phyloP scores from a whole-genome alignment of 2,888 invertebrate genomes.

The Colletes collaris region DNA sequence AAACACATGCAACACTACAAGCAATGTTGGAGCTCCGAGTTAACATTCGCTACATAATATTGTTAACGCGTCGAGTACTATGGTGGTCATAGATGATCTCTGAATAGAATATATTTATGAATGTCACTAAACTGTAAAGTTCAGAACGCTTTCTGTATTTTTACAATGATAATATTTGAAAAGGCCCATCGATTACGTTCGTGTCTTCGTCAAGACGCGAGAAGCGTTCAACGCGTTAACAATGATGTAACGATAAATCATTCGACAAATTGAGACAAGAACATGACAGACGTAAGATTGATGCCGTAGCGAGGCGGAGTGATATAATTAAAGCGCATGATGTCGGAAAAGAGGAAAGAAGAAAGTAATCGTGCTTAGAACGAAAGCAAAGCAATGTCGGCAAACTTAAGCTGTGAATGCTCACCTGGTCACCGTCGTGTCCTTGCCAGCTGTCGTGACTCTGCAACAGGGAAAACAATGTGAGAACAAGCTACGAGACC shows the following conservation, averaged over 20 bases:
- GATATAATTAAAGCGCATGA: slow-evolving; percentile 13
- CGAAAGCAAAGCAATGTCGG: slow-evolving; percentile 45
- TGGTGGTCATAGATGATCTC: no score
- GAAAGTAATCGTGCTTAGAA: slow-evolving; percentile 31
- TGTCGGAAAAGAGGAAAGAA: slow-evolving; percentile 25
- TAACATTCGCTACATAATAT: background rate
- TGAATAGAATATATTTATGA: no score
- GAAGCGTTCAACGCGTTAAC: no score
- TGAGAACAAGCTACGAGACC: slow-evolving; percentile 27
- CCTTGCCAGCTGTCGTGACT: slow-evolving; percentile 87
- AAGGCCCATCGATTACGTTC: no score
- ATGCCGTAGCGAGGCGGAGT: no score
- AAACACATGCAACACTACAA: slow-evolving; percentile 11
- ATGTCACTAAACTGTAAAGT: no score
- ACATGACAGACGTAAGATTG: no score
- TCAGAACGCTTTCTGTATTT: no score
- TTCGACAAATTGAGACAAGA: background rate
- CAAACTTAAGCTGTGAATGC: slow-evolving; percentile 31
- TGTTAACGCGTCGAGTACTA: no score
- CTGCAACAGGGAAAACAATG: slow-evolving; percentile 83
- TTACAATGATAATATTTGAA: no score
- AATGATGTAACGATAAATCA: no score
- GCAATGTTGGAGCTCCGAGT: background rate
- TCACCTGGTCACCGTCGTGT: slow-evolving; percentile 86
- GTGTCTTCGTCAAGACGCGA: no score